A percentile compares a stretch with the other conserved stretches of the same genome.
Evolutionary conservation across 2,113 vertebrate genomes (phyloP).

Genomic region (Callionymus lyra): DNA sequence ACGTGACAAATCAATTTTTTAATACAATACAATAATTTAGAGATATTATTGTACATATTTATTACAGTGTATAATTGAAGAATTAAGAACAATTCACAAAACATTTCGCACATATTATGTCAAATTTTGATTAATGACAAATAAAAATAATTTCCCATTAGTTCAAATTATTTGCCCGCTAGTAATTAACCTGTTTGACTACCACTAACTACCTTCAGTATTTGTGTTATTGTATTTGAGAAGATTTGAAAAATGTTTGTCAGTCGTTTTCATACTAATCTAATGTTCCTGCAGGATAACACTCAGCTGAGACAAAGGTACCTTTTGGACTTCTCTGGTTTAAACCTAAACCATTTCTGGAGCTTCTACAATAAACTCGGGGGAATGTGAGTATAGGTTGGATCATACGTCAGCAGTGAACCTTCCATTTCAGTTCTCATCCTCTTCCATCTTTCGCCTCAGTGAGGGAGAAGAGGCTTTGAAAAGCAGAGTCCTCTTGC

Average conservation of each 20-base stretch:
- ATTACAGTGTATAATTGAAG: too few relatives aligned
- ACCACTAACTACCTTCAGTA: too few relatives aligned
- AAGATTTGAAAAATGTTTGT: neutral
- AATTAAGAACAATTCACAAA: too few relatives aligned
- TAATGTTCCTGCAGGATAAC: constrained; percentile 71
- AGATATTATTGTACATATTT: too few relatives aligned
- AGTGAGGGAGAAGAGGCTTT: constrained; percentile 81
- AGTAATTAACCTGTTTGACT: too few relatives aligned
- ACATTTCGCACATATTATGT: too few relatives aligned
- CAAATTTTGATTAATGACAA: too few relatives aligned
- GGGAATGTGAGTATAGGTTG: constrained; percentile 72
- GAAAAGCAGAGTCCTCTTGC: constrained; percentile 77
- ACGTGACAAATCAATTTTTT: too few relatives aligned
- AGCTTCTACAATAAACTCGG: constrained; percentile 87
- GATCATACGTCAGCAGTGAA: fast-evolving
- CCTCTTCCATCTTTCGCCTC: constrained; percentile 7
- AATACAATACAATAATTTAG: too few relatives aligned
- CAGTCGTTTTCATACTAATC: neutral
- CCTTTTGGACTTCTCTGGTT: constrained; percentile 82
- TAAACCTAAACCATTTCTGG: constrained; percentile 87
- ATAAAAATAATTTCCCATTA: too few relatives aligned
- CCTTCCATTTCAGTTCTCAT: neutral
- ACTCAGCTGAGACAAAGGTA: constrained; percentile 80
- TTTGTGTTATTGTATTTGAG: neutral
- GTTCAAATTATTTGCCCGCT: too few relatives aligned